Evolutionary conservation across 2,888 invertebrate species (phyloP), one percentile per base, ranked within the genome.

Genomic region (Dolomedes plantarius): DNA sequence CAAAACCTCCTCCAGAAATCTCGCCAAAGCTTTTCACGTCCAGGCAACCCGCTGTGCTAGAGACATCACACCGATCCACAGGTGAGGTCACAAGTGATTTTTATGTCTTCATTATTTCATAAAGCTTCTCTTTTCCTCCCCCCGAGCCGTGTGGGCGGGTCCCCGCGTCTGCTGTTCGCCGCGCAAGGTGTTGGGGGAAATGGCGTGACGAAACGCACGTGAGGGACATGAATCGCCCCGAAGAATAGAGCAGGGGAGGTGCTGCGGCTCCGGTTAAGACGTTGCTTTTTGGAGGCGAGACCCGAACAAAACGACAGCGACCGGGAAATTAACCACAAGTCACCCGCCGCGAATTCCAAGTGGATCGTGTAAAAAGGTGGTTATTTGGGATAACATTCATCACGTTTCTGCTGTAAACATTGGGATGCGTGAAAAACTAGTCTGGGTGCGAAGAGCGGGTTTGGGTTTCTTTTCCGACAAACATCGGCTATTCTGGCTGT

Each of bases 51-150:
- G 23, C 56, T 56, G 56, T 16, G 56, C 5, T 5, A 23, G 16
- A 56, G 56, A 46, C 56, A 56, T 56, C 56, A 6, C 23, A 56
- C 16, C 3, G 56, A 56, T 56, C 5, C 5, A 56, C 23, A 56
- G 56, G 56, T 56, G 56, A 56, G 56, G 56, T 56, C 56, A 56
- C 56, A 72, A 69, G 46, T 62, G 83, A 73, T 85, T 85, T 83
- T 83, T 77, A 85, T 77, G 83, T 85, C 83, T 85, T 85, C 83
- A 85, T 85, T 85, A 77, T 77, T 85, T 77, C 68, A 74, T 56
- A 56, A 56, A 56, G 23, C 23, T 56, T 23, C 23, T 23, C 3
- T 23, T 56, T 23, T 56, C 56, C 6, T 19, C 23, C 13, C n/a
- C n/a, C n/a, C n/a, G n/a, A n/a, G n/a, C n/a, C n/a, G n/a, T n/a